Evolutionary conservation across 2,888 invertebrate species (phyloP), one percentile per base, ranked within the genome.

Genomic region (Nomada lathburiana): DNA sequence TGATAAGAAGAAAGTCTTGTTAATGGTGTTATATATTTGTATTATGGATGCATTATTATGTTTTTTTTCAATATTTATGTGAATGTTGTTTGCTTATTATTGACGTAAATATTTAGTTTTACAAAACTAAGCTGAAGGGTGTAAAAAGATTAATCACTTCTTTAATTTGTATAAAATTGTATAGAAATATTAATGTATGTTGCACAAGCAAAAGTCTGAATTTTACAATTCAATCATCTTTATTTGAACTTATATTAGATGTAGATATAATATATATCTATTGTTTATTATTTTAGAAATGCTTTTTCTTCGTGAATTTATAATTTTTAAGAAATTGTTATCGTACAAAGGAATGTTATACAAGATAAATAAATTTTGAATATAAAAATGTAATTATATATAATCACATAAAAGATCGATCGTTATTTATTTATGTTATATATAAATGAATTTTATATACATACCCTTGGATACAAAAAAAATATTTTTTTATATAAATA

Each of bases 1-100:
- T 84, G 77, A 83, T 83, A 75, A 84, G 18, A 44, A 59, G 68
- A 55, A 68, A 71, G 65, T 80, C n/a, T 73, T 75, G 23, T 74
- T 59, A 76, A 64, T 59, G 44, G 57, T 62, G 68, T 82, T 82
- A 26, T 75, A 69, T 29, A 36, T 36, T 80, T 81, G 71, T 53
- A 72, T 72, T 77, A 70, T 78, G 78, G 64, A 69, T 55, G 65
- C 52, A 80, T 74, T 79, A 73, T 72, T 44, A 83, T 72, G 44
- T 69, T 63, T 80, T 63, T 63, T 55, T 57, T 52, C 16, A 55
- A 23, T 55, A 81, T 76, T 68, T 59, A 11, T 26, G 70, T 78
- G 36, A 36, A 36, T 50, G 82, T 75, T 83, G 77, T 78, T 78
- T 62, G 36, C 36, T 73, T 59, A 36, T 79, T 50, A 52, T n/a